These are phyloP conservation scores for Sula dactylatra DNA, from an alignment of 2,113 vertebrate species.

Conservation along the genomic window DNA sequence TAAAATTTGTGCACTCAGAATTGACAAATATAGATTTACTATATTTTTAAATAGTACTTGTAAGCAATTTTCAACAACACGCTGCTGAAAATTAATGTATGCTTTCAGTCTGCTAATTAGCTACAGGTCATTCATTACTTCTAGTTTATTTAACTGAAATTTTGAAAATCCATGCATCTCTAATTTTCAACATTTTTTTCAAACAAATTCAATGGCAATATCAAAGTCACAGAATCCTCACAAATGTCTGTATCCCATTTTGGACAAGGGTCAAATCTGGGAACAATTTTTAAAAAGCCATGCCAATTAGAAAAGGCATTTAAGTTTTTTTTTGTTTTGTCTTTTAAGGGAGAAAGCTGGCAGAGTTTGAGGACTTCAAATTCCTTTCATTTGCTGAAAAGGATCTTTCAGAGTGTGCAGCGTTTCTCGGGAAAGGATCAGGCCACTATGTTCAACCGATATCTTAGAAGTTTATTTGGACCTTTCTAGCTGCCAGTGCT, in stretches of 20 bases:
- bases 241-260: not conserved
- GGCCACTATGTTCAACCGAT: rapidly evolving
- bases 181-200: not conserved
- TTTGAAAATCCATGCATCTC: not conserved
- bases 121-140: not conserved
- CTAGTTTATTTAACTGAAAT: not conserved
- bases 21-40: not conserved
- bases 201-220: not conserved
- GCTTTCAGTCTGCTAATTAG: not conserved
- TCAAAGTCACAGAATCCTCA: not conserved
- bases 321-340: not conserved
- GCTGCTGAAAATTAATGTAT: not conserved
- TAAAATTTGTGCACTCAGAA: not conserved
- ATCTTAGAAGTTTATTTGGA: not conserved
- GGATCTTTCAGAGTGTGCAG: not conserved
- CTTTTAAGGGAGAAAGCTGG: not conserved
- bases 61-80: not conserved
- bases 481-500: not conserved
- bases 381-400: not conserved
- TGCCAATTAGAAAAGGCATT: not conserved
- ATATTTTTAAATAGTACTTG: not conserved
- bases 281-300: not conserved
- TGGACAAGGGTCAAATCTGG: not conserved
- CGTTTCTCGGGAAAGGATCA: not conserved
- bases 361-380: not conserved